These are phyloP conservation scores for Platerodrilus igneus DNA, from an alignment of 2,888 invertebrate species.

Conservation along the genomic window DNA sequence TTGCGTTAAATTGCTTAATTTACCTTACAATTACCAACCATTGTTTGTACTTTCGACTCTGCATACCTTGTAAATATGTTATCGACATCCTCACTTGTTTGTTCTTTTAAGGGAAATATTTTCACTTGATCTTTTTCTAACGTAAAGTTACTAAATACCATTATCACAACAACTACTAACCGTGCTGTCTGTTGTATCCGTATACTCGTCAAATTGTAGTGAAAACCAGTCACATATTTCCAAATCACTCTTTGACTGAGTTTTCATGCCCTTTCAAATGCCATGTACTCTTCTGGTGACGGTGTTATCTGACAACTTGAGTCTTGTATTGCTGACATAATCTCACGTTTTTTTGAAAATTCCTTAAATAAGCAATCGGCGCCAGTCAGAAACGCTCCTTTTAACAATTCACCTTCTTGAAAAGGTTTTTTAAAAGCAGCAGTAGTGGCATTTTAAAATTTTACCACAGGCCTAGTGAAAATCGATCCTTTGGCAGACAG, in stretches of 20 bases:
- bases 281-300: conserved; percentile 6
- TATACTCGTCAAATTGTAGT: conserved; percentile 29
- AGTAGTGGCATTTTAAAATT: no score
- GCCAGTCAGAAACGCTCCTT: conserved; percentile 16
- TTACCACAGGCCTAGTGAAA: no score
- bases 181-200: conserved; percentile 26
- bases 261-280: no score
- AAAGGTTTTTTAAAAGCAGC: conserved; percentile 12
- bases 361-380: conserved; percentile 22
- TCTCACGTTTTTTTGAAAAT: conserved; percentile 30
- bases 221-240: conserved; percentile 16
- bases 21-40: no score
- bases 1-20: no score
- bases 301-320: conserved; percentile 3
- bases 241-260: conserved; percentile 17
- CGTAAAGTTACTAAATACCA: conserved; percentile 24
- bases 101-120: no score
- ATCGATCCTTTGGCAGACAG: no score
- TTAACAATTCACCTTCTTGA: conserved; percentile 17
- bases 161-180: conserved; percentile 24
- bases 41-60: no score
- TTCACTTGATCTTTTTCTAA: conserved; percentile 25
- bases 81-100: conserved; percentile 27
- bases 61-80: conserved; percentile 23
- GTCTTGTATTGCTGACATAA: conserved; percentile 10